These are phyloP conservation scores for Vidua macroura DNA, from an alignment of 2,113 vertebrate genomes.

Conservation along the genomic window DNA sequence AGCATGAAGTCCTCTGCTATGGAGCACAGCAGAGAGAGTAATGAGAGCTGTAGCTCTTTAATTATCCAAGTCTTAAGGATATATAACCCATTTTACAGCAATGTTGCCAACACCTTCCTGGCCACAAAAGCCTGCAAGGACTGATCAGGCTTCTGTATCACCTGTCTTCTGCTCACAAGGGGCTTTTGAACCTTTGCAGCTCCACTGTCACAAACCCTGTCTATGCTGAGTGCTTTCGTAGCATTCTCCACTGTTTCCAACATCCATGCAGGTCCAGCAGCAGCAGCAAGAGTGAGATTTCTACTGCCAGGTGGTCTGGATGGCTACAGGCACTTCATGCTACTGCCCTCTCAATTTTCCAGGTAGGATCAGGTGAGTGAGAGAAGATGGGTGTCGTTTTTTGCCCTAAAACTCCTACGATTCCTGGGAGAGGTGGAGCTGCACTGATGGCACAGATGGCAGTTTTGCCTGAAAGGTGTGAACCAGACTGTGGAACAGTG, in stretches of 20 bases:
- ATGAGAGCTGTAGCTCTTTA: neutral
- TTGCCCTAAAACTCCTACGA: neutral
- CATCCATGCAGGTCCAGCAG: neutral
- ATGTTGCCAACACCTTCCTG: neutral
- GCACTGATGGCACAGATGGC: slow-evolving; percentile 35
- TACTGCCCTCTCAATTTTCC: neutral
- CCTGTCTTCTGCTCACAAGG: neutral
- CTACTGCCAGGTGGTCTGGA: neutral
- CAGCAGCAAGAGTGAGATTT: neutral
- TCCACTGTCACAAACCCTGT: neutral
- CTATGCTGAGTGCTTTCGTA: neutral
- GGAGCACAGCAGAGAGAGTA: neutral
- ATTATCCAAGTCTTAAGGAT: neutral
- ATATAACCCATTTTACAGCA: slow-evolving; percentile 6
- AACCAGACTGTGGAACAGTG: neutral
- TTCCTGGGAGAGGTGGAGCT: slow-evolving; percentile 1
- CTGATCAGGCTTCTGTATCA: neutral
- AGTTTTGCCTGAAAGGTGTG: neutral
- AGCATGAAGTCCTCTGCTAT: neutral
- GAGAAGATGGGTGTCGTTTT: neutral
- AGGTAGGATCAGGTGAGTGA: neutral
- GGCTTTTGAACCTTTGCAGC: neutral
- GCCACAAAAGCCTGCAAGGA: neutral
- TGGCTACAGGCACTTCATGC: neutral
- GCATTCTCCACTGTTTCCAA: neutral